These are phyloP conservation scores for Sminthurides aquaticus DNA, from an alignment of 2,888 invertebrate genomes.

Conservation along the genomic window DNA sequence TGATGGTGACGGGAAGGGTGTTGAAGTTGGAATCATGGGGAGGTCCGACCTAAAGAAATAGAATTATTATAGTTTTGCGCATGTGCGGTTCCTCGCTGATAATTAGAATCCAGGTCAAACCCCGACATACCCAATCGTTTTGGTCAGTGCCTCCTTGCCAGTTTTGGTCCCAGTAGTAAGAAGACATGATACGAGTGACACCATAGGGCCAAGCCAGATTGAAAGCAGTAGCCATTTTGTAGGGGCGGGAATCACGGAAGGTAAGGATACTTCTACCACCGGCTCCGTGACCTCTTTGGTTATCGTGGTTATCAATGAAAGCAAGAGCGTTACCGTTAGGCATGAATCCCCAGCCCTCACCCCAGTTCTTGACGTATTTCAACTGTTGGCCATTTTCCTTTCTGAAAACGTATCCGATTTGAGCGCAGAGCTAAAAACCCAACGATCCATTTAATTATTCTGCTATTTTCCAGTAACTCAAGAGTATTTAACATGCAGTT, in stretches of 20 bases:
- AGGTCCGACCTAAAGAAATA: constrained; percentile 22
- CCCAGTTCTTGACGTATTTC: constrained; percentile 33
- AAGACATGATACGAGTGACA: not conserved
- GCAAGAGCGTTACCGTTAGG: constrained; percentile 58
- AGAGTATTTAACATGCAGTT: too few species aligned
- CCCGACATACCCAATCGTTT: not conserved
- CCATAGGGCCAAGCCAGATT: constrained; percentile 74
- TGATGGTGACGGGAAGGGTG: constrained; percentile 47
- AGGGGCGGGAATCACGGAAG: constrained; percentile 32
- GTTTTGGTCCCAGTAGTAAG: not conserved
- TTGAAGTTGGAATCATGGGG: constrained; percentile 47
- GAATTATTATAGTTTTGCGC: not conserved
- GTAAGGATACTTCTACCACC: constrained; percentile 39
- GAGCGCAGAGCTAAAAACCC: constrained; percentile 45
- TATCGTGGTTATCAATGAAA: constrained; percentile 87
- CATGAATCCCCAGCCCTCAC: constrained; percentile 57
- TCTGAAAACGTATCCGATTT: constrained; percentile 43
- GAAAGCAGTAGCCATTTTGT: constrained; percentile 67
- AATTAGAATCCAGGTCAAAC: not conserved
- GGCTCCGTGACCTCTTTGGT: constrained; percentile 55
- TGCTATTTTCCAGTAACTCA: too few species aligned
- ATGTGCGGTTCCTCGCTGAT: not conserved
- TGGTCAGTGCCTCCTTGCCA: not conserved
- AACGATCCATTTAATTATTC: too few species aligned
- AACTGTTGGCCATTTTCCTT: constrained; percentile 40